Base-by-base conservation (phyloP, 1,140 invertebrate genomes). In the Bombus sylvicola region DNA sequence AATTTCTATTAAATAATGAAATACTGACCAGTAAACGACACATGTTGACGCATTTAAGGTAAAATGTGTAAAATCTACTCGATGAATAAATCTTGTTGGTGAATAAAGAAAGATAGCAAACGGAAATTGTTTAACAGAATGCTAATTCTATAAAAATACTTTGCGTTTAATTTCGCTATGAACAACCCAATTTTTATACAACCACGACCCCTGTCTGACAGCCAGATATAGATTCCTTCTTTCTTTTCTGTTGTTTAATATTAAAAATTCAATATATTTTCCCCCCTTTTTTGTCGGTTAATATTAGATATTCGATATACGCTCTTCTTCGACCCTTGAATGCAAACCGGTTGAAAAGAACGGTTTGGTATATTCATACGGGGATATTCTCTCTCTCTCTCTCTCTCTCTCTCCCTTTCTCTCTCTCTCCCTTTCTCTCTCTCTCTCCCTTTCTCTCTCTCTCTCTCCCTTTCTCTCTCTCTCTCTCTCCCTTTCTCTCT, bases 361-460 rank as follows among this genome's bases (percentile, higher is more conserved):
- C 62, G n/a, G 22, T n/a, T 53, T 69, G 22, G 77, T 66, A 66
- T 25, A 22, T 25, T 66, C 76, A 3, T 69, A 22, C 39, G 39
- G 47, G 12, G 0, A 12, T 62, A 34, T 53, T 53, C 6, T 22
- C 47, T 53, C 18, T 53, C 18, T 22, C 47, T 53, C 18, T 53
- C 47, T 18, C 47, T 47, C 0, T 18, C 1, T 18, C 15, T 5
- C 3, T 47, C 4, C 0, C 43, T 47, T 12, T 18, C 15, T 47
- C 5, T 47, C 6, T 18, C 0, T 47, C 15, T 6, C 15, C 0
- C 15, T 18, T 0, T 47, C 15, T 47, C 0, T 18, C 5, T 6
- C 1, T 6, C 0, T 6, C 5, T 47, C 15, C 1, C 0, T 18
- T 6, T 18, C 1, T 1, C 15, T 6, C 6, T 18, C 15, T 18